Evolutionary conservation across 2,797 vertebrate species (phyloP).

Genomic region (Rhabdophis nuchalis): DNA sequence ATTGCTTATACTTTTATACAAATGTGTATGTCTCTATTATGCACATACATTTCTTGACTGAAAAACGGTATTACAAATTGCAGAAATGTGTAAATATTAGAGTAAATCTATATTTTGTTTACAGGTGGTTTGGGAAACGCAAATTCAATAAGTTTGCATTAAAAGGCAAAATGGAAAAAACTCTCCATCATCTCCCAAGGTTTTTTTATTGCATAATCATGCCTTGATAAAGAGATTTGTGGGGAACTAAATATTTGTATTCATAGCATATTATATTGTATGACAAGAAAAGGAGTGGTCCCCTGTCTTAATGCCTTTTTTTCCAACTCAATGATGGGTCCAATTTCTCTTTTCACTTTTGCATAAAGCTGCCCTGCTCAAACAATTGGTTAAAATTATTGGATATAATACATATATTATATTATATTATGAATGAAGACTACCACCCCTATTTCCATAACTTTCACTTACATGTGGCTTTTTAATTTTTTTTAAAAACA

Average conservation of each 20-base stretch:
- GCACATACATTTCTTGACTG: neutral
- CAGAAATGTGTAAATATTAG: neutral
- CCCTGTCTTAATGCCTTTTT: neutral
- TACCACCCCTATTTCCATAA: neutral
- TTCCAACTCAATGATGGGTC: neutral
- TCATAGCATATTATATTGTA: neutral
- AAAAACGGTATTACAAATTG: neutral
- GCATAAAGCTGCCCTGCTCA: neutral
- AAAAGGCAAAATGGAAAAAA: neutral
- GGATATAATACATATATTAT: too few species aligned
- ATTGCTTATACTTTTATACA: neutral
- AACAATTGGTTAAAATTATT: neutral
- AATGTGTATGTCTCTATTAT: neutral
- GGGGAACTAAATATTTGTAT: neutral
- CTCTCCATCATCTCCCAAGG: neutral
- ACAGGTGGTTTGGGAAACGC: neutral
- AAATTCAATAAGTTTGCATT: neutral
- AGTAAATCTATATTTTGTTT: neutral
- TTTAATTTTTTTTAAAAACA: neutral
- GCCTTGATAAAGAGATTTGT: neutral
- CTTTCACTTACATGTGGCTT: neutral
- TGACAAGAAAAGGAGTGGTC: neutral
- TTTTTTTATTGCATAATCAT: neutral
- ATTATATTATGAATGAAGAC: neutral
- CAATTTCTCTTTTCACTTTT: accelerated